A percentile compares a stretch with the other conserved stretches of the same genome.
Evolutionary conservation across 37 sponge, comb jelly and placozoan genomes (phyloP).

Genomic region (Dysidea cf. avara): DNA sequence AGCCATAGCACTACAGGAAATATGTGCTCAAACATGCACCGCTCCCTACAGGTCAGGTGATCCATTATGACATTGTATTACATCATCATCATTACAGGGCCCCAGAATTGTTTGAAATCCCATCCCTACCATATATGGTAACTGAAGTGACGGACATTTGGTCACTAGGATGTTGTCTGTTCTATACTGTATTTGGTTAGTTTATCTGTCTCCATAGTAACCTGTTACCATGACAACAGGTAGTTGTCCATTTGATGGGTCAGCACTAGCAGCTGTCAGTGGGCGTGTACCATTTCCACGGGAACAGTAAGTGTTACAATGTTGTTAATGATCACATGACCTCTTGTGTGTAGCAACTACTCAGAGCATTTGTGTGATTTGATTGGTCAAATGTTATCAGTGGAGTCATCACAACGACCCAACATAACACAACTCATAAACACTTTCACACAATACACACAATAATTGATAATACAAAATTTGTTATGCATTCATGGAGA

Average conservation of each 20-base stretch:
- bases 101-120: constrained; percentile 92
- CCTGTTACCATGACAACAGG: constrained; percentile 14
- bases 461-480: too few species aligned
- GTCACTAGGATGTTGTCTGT: constrained; percentile 91
- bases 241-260: constrained; percentile 85
- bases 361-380: constrained; percentile 62
- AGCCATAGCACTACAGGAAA: constrained; percentile 86
- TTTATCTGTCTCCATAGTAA: not conserved
- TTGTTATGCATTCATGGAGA: too few species aligned
- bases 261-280: constrained; percentile 81
- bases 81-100: too few species aligned
- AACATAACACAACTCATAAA: too few species aligned
- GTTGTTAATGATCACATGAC: not conserved
- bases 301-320: constrained; percentile 45
- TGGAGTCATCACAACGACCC: too few species aligned
- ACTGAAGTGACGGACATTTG: constrained; percentile 82
- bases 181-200: constrained; percentile 83
- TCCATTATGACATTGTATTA: not conserved
- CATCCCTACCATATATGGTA: constrained; percentile 66
- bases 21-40: constrained; percentile 83
- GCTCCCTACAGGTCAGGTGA: constrained; percentile 60
- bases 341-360: constrained; percentile 21
- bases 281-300: constrained; percentile 77
- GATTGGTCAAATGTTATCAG: constrained; percentile 42
- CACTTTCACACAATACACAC: too few species aligned